Base-by-base conservation (phyloP, 2,113 vertebrate species). In the Dicerorhinus sumatrensis region DNA sequence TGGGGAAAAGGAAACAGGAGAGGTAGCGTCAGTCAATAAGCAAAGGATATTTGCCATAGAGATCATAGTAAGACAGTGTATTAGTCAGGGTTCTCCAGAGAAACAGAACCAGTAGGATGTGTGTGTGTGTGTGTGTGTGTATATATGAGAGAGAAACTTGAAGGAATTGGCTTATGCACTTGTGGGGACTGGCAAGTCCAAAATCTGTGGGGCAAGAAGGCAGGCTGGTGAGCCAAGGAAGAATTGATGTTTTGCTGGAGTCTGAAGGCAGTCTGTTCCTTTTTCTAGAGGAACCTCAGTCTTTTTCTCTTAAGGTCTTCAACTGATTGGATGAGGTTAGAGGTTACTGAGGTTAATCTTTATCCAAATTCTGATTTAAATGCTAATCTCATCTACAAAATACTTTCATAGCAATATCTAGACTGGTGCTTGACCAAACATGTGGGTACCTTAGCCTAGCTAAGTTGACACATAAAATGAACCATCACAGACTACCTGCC, bases 201-300 rank as follows among this genome's bases (percentile, higher is more conserved):
- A n/a, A 60, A 77, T 77, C 21, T 67, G 31, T 9, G 12, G n/a
- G 56, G 1, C 8, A 14, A 4, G 20, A 39, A 67, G 8, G 27
- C 42, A 83, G 42, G 17, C 8, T 62, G 13, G 23, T 60, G 2
- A 75, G 56, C 7, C 13, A 29, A 46, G 18, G 5, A 70, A 77
- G 8, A 79, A 12, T 0, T 23, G 5, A 42, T 5, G 1, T 16
- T 20, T 2, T 18, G 48, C 10, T 73, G n/a, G 14, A 77, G 12
- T 29, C 8, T 63, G 62, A 65, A 83, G 17, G 14, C 83, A 72
- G 23, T 33, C 8, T 23, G 4, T 46, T 83, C 16, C 6, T 54
- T 56, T 7, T 16, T n/a, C 12, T 10, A 46, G 11, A 27, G 42
- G 12, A 58, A 36, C 5, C 12, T 91, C 9, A 36, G 0, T 39